phyloP scores from a whole-genome alignment of 2,113 vertebrate genomes.

The Prochilodus magdalenae region DNA sequence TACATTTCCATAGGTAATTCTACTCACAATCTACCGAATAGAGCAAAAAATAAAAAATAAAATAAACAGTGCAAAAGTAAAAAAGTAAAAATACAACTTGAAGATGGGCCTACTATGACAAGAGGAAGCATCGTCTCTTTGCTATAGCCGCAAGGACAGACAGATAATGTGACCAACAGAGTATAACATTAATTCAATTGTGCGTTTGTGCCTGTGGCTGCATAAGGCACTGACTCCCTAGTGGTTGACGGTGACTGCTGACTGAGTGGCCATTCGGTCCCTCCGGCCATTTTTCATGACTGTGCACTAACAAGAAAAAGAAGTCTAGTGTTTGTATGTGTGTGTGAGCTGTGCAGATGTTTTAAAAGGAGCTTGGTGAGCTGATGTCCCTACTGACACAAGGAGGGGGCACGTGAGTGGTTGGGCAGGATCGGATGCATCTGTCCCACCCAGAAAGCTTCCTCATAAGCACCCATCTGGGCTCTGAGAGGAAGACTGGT shows the following conservation, averaged over 20 bases:
- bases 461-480: neutral
- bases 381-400: constrained; percentile 25
- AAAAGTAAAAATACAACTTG: neutral
- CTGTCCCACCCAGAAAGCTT: constrained; percentile 4
- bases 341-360: constrained; percentile 5
- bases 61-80: too few relatives aligned
- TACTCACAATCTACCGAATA: neutral
- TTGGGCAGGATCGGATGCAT: constrained; percentile 8
- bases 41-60: neutral
- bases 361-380: constrained; percentile 3
- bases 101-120: neutral
- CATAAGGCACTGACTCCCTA: constrained; percentile 35
- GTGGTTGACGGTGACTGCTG: constrained; percentile 35
- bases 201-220: constrained; percentile 27
- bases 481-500: neutral
- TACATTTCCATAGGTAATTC: neutral
- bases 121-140: constrained; percentile 10
- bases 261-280: constrained; percentile 42
- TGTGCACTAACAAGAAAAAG: constrained; percentile 31
- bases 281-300: constrained; percentile 25
- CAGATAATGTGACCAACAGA: constrained; percentile 34
- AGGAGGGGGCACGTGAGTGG: neutral
- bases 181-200: constrained; percentile 44
- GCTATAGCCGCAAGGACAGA: constrained; percentile 9
- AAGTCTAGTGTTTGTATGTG: constrained; percentile 2